Conservation (phyloP, 2,797 vertebrate genomes). For the Octomys mimax region DNA sequence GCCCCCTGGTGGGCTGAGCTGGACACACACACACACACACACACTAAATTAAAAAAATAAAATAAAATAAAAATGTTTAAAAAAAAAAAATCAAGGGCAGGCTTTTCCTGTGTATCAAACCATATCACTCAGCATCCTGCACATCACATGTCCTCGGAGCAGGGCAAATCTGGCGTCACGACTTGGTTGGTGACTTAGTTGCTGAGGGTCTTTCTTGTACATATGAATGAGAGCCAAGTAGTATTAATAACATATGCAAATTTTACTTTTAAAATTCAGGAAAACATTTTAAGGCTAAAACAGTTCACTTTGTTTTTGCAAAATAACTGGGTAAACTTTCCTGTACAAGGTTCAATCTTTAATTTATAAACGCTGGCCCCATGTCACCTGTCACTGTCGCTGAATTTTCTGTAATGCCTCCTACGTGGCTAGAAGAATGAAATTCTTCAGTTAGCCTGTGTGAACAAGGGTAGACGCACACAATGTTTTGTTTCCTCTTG, state of each 20-base stretch:
- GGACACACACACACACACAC: too few species aligned
- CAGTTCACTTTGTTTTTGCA: not conserved
- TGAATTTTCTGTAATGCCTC: not conserved
- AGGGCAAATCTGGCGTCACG: conserved; percentile 9
- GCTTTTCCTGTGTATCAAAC: conserved; percentile 2
- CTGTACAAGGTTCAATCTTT: not conserved
- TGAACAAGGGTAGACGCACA: not conserved
- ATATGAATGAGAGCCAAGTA: not conserved
- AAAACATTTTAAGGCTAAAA: conserved; percentile 48
- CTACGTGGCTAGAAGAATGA: not conserved
- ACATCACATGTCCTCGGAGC: not conserved
- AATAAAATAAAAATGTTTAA: too few species aligned
- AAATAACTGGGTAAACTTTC: not conserved
- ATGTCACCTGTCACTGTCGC: not conserved
- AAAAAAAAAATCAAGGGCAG: not conserved
- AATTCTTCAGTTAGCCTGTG: not conserved
- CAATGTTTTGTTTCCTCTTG: not conserved
- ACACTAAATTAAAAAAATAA: too few species aligned
- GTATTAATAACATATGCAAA: not conserved
- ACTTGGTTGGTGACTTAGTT: conserved; percentile 10
- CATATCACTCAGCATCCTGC: not conserved
- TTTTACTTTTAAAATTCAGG: conserved; percentile 2
- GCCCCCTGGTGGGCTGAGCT: too few species aligned
- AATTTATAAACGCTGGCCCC: not conserved
- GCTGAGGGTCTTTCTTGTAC: not conserved